phyloP scores from a whole-genome alignment of 92 coral and sea anemone species.

The Porites rus region DNA sequence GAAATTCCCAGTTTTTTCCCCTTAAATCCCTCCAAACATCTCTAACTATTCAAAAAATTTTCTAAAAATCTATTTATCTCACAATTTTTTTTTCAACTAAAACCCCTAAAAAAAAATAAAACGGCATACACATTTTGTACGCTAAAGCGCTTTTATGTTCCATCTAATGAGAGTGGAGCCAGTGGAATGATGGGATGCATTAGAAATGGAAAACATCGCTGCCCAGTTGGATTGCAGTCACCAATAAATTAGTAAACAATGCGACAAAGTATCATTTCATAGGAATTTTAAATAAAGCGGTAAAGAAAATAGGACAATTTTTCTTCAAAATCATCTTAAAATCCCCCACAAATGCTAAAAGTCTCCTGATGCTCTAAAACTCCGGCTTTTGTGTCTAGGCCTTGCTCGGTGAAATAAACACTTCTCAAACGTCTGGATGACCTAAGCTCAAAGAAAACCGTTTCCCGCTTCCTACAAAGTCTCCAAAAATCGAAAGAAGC shows the following conservation, averaged over 20 bases:
- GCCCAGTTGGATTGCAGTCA: conserved; percentile 12
- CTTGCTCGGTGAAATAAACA: neutral
- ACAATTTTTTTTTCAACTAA: neutral
- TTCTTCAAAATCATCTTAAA: neutral
- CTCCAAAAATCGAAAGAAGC: no score
- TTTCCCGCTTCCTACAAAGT: no score
- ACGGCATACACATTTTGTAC: neutral
- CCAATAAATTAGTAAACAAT: conserved; percentile 6
- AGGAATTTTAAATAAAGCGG: conserved; percentile 6
- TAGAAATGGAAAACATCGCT: conserved; percentile 2
- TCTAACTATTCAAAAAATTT: neutral
- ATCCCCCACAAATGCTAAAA: conserved; percentile 1
- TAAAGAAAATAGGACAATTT: neutral
- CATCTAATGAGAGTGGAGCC: no score
- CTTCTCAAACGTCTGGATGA: no score
- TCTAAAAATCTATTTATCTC: neutral
- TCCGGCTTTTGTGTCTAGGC: conserved; percentile 12
- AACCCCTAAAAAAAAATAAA: neutral
- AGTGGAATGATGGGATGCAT: neutral
- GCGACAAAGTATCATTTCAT: neutral
- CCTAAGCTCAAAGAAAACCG: no score
- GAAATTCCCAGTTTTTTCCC: neutral
- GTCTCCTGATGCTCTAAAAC: conserved; percentile 18
- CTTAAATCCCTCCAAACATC: neutral
- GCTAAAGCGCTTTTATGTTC: no score